Conservation (phyloP, 2,888 invertebrate species). For the Lysandra coridon region DNA sequence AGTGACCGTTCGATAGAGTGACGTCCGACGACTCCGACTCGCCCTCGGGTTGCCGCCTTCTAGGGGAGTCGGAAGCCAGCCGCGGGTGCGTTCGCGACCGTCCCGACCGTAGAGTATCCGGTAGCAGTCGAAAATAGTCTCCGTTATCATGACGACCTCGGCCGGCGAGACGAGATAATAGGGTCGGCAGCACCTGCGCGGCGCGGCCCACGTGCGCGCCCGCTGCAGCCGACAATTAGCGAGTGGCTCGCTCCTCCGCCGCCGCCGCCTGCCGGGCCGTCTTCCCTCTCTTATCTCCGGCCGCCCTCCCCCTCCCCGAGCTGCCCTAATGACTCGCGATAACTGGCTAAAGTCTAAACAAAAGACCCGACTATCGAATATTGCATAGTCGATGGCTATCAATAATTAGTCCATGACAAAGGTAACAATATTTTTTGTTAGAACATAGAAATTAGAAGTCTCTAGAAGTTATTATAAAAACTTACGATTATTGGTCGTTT, state of each 20-base stretch:
- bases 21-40: constrained; percentile 36
- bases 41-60: constrained; percentile 52
- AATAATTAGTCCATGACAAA: background rate
- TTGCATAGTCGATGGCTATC: background rate
- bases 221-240: constrained; percentile 56
- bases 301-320: background rate
- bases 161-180: constrained; percentile 70
- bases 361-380: constrained; percentile 8
- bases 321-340: constrained; percentile 4
- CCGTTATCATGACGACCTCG: constrained; percentile 78
- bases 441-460: background rate
- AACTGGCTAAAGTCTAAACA: background rate
- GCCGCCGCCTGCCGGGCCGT: constrained; percentile 39
- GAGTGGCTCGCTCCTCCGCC: constrained; percentile 42
- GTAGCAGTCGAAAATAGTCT: constrained; percentile 70
- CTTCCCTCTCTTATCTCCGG: constrained; percentile 36
- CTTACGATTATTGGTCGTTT: background rate
- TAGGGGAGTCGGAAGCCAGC: constrained; percentile 57
- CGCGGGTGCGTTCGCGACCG: constrained; percentile 69
- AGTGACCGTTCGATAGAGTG: constrained; percentile 42
- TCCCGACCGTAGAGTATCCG: constrained; percentile 59
- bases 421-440: constrained; percentile 4
- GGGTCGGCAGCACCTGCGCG: constrained; percentile 74
- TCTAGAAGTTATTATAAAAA: background rate
- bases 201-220: constrained; percentile 66